A percentile compares a stretch with the other conserved stretches of the same genome.
These are phyloP conservation scores for Protonemura montana DNA, from an alignment of 2,888 invertebrate genomes.

Conservation along the genomic window DNA sequence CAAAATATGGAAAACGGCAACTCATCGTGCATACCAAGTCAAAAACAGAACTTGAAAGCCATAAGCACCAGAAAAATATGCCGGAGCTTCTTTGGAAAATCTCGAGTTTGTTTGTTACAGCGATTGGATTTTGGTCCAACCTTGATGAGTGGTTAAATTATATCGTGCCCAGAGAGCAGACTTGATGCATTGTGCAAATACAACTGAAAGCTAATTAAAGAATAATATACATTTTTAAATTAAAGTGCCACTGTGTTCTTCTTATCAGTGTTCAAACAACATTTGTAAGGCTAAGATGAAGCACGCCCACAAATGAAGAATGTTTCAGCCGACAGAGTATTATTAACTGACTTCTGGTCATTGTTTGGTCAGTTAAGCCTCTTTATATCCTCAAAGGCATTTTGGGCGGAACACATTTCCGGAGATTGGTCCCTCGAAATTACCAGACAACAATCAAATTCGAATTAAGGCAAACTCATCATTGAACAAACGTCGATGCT, in stretches of 20 bases:
- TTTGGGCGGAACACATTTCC: constrained; percentile 20
- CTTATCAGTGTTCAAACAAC: background rate
- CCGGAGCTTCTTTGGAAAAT: too few species aligned
- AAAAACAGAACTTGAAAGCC: too few species aligned
- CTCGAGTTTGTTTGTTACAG: too few species aligned
- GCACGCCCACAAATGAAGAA: background rate
- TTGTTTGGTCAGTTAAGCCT: constrained; percentile 21
- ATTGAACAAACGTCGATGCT: background rate
- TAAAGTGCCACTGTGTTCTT: background rate
- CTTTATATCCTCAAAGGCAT: background rate
- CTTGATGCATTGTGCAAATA: background rate
- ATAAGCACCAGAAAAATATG: too few species aligned
- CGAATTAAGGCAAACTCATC: background rate
- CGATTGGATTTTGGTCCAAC: too few species aligned
- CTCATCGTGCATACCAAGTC: too few species aligned
- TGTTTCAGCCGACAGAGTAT: constrained; percentile 1
- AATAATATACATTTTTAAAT: constrained; percentile 1
- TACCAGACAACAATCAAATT: background rate
- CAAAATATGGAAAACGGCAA: too few species aligned
- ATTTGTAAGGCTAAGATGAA: background rate
- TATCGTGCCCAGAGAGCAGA: too few species aligned
- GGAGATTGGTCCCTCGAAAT: background rate
- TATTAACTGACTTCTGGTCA: constrained; percentile 34
- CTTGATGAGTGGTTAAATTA: too few species aligned
- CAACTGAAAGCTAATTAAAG: background rate